phyloP scores from a whole-genome alignment of 2,113 vertebrate species.

The Chionomys nivalis region DNA sequence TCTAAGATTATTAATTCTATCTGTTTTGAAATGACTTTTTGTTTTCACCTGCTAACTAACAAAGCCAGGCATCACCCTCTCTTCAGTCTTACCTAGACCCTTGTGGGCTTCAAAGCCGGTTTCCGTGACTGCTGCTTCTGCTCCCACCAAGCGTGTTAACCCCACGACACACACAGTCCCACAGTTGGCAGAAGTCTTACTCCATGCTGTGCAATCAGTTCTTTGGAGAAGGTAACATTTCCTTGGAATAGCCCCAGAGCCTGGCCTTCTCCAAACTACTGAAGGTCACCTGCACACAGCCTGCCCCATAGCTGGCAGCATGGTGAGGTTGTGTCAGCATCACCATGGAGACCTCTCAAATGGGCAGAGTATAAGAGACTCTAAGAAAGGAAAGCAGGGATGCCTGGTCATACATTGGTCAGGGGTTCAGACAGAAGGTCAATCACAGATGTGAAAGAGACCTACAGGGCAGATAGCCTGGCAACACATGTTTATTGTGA shows the following conservation, averaged over 20 bases:
- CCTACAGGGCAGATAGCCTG: neutral
- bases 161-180: neutral
- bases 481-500: neutral
- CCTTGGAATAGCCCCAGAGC: neutral
- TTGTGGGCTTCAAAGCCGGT: too few species aligned
- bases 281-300: neutral
- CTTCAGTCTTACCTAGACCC: rapidly evolving
- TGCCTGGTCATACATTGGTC: neutral
- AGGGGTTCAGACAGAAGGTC: neutral
- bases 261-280: neutral
- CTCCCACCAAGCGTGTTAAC: neutral
- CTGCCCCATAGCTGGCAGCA: too few species aligned
- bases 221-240: neutral
- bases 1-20: neutral
- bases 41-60: rapidly evolving
- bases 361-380: too few species aligned
- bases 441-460: neutral
- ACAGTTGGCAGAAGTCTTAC: neutral
- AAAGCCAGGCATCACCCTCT: neutral
- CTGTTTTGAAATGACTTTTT: neutral
- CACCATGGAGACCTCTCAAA: neutral
- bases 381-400: too few species aligned
- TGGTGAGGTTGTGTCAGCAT: neutral
- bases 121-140: rapidly evolving
- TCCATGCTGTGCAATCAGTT: neutral